Base-by-base conservation (phyloP, 1,140 invertebrate genomes). In the Drosophila arizonae region DNA sequence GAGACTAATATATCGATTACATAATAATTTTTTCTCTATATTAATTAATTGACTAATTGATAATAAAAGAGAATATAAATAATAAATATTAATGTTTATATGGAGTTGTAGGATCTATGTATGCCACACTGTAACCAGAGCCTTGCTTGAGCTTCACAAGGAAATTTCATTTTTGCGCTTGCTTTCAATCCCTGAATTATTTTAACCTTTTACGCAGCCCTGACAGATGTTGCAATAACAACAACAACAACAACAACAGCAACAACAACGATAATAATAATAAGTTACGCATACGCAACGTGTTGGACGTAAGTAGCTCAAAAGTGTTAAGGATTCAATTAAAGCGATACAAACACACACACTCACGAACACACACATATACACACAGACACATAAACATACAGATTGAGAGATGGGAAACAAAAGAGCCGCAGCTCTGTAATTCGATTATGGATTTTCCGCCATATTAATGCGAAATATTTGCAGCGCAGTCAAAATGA, bases 271-370 rank as follows among this genome's bases (percentile, higher is more conserved):
- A 64, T 48, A 71, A 88, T 77, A 79, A 78, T 82, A 87, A 82
- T 77, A 87, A 88, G 79, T 82, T 82, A 86, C 81, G 78, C 72
- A 86, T 86, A 86, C 82, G 81, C 84, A 79, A 84, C 82, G 82
- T 87, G 84, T 84, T 82, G 80, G 76, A 73, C 84, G 73, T 87
- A 87, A 87, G 84, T 87, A 87, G 84, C 84, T 87, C 84, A 88
- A 87, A 88, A 87, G 84, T 87, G 84, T 87, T 87, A 87, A 87
- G 84, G 84, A 87, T 87, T 87, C 84, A 87, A 87, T 87, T 87
- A 87, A 87, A 87, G 79, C 79, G 79, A 84, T 88, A 87, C 84
- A 86, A 77, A 86, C 79, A 74, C 70, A 81, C 67, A 39, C 54
- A 58, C 45, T 54, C 58, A 71, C 46, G 48, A 9, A 48, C 45